Evolutionary conservation across 2,113 vertebrate genomes (phyloP).

Genomic region (Anser cygnoides): DNA sequence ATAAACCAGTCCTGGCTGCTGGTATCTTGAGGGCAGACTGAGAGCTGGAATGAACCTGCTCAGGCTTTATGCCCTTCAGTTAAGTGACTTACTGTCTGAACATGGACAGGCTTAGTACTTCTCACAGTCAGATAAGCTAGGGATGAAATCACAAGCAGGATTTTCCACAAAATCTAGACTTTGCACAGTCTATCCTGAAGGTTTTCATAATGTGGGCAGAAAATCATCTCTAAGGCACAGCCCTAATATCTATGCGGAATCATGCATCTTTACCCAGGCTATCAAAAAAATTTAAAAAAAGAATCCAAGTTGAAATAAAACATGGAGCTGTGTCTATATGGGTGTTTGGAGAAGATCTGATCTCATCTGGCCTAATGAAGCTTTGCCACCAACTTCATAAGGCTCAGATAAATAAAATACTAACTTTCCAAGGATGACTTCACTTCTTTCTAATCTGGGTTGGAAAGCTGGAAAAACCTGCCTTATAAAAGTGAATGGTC

Average conservation of each 20-base stretch:
- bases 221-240: not conserved
- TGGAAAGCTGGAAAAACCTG: slow-evolving; percentile 50
- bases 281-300: not conserved
- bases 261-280: not conserved
- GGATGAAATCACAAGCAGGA: not conserved
- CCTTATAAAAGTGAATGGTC: not conserved
- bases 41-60: not conserved
- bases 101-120: not conserved
- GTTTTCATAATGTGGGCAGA: not conserved
- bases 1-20: not conserved
- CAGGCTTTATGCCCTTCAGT: not conserved
- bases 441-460: not conserved
- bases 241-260: not conserved
- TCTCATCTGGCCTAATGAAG: not conserved
- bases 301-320: not conserved
- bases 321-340: not conserved
- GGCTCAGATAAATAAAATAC: slow-evolving; percentile 31
- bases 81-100: not conserved
- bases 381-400: not conserved
- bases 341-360: slow-evolving; percentile 12
- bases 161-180: not conserved
- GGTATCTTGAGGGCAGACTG: not conserved
- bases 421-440: slow-evolving; percentile 37
- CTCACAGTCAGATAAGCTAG: not conserved
- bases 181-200: not conserved